Evolutionary conservation across 1,140 invertebrate species (phyloP).

Genomic region (Tribolium castaneum): DNA sequence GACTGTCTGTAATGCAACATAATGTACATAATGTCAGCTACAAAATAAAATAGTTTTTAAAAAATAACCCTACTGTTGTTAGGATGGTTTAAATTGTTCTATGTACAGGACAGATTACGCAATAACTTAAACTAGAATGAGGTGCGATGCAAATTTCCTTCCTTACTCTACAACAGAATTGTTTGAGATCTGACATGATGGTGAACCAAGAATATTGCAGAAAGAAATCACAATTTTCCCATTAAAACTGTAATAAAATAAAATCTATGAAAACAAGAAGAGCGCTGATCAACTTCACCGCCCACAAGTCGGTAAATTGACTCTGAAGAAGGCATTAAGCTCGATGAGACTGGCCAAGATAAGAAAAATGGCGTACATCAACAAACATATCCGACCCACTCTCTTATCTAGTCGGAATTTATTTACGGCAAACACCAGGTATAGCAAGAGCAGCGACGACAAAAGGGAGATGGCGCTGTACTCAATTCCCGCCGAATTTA

Average conservation of each 20-base stretch:
- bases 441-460: constrained; percentile 81
- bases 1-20: not conserved
- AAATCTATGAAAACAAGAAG: constrained; percentile 15
- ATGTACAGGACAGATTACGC: constrained; percentile 19
- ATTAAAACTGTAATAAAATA: constrained; percentile 13
- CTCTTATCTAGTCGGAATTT: constrained; percentile 83
- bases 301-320: constrained; percentile 77
- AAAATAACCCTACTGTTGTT: constrained; percentile 4
- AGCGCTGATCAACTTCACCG: constrained; percentile 51
- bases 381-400: constrained; percentile 79
- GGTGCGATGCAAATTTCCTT: constrained; percentile 3
- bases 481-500: constrained; percentile 84
- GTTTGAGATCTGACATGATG: constrained; percentile 13
- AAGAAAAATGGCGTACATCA: constrained; percentile 83
- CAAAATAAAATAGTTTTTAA: constrained; percentile 25
- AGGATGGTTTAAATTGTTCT: not conserved
- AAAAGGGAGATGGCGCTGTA: constrained; percentile 85
- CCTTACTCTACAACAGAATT: constrained; percentile 10
- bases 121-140: constrained; percentile 15
- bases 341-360: constrained; percentile 85
- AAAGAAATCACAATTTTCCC: constrained; percentile 18
- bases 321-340: constrained; percentile 86
- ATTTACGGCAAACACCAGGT: constrained; percentile 79
- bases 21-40: constrained; percentile 17
- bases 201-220: not conserved